Conservation (phyloP, 2,113 vertebrate species). For the Thermophis baileyi region DNA sequence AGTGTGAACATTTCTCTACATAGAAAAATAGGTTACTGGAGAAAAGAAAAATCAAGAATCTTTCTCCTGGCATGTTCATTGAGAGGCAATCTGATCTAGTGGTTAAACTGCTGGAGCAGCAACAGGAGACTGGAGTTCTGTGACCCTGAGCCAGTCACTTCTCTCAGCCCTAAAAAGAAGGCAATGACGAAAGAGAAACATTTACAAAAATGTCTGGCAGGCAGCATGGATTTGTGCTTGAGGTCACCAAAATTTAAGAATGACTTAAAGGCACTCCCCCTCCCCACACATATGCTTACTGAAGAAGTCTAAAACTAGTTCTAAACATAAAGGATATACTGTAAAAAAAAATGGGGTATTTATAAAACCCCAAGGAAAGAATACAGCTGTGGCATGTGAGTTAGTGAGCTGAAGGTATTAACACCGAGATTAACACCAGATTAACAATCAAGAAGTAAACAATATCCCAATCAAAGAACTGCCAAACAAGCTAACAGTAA, state of each 20-base stretch:
- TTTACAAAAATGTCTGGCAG: not conserved
- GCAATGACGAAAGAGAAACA: not conserved
- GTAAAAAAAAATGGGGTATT: not conserved
- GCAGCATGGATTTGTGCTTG: not conserved
- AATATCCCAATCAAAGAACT: not conserved
- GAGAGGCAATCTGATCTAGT: not conserved
- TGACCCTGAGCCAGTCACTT: not conserved
- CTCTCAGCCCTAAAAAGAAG: not conserved
- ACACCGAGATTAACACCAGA: not conserved
- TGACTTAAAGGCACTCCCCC: not conserved
- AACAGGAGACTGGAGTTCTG: not conserved
- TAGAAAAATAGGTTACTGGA: not conserved
- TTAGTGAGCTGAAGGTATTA: not conserved
- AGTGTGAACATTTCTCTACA: too few relatives aligned
- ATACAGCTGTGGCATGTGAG: not conserved
- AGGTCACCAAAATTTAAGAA: not conserved
- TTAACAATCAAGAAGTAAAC: not conserved
- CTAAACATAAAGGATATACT: not conserved
- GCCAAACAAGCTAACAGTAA: too few relatives aligned
- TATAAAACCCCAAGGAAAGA: not conserved
- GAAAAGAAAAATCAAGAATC: not conserved
- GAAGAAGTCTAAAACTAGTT: not conserved
- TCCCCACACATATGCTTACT: not conserved
- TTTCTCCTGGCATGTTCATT: not conserved
- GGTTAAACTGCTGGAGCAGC: not conserved